phyloP scores from a whole-genome alignment of 2,888 invertebrate species.

The Horisme vitalbata region DNA sequence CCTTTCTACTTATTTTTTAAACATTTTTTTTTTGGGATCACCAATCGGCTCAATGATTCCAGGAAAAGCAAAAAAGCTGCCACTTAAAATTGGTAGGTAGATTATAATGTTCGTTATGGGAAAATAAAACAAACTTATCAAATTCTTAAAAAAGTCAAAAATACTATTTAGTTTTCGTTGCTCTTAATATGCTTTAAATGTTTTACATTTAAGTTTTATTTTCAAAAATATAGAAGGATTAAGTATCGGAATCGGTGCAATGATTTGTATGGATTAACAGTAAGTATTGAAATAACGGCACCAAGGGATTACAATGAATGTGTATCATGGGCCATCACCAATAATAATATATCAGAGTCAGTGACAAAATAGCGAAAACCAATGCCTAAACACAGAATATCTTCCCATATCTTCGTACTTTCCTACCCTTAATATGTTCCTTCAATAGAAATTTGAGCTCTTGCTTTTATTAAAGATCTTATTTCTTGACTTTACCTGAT shows the following conservation, averaged over 20 bases:
- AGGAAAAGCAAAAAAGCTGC: no score
- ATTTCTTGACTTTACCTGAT: no score
- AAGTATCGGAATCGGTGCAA: background rate
- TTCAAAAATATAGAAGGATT: background rate
- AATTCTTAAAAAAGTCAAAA: no score
- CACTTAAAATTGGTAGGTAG: background rate
- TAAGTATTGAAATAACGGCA: conserved; percentile 23
- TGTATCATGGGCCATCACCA: conserved; percentile 41
- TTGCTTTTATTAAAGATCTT: background rate
- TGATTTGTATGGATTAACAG: conserved; percentile 1
- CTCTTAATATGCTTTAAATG: conserved; percentile 11
- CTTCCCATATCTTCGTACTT: no score
- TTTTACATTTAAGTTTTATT: conserved; percentile 1
- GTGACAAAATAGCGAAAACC: conserved; percentile 4
- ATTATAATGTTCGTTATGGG: background rate
- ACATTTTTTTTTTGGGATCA: no score
- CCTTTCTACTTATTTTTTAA: background rate
- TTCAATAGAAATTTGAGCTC: background rate
- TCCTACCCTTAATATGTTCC: no score
- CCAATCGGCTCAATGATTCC: no score
- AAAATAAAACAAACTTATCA: no score
- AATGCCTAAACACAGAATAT: background rate
- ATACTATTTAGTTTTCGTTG: background rate
- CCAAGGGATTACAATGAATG: conserved; percentile 38
- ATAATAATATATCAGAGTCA: conserved; percentile 10